Evolutionary conservation across 2,888 invertebrate genomes (phyloP), one percentile per base, ranked within the genome.

Genomic region (Phaedon cochleariae): DNA sequence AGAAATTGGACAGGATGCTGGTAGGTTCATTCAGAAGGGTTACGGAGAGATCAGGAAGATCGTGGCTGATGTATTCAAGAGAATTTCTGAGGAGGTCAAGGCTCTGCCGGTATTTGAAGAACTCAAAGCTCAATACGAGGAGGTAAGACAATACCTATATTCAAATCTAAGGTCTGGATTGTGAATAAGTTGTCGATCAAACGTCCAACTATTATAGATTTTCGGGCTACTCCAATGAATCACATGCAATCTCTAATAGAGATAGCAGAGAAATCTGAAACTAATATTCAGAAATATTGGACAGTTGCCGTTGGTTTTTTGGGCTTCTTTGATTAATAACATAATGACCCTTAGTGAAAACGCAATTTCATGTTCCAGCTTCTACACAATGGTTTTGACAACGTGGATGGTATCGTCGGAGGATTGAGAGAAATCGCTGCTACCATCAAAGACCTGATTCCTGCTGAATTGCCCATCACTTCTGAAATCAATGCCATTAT

Each of bases 401-500:
- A 90, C 0, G 86, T 89, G 0, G 90, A 91, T 7, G 86, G 87
- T 20, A 75, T 87, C 0, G 66, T 90, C 4, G 83, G 82, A 1
- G 79, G 89, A 0, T 65, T 90, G 10, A 84, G 86, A 37, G 89
- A 90, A 65, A 70, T 88, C 0, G 85, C 87, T 68, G 83, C 83
- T 1, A 84, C 87, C 2, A 58, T 91, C 18, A 87, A 88, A 51
- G 85, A 86, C 9, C 76, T 89, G 9, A 78, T 91, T 53, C 90
- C 91, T 4, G 89, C 90, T 0, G 85, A 86, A 0, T 64, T 74
- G 41, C 20, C 62, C 7, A 54, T 72, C 3, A 64, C 55, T 20
- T 20, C 62, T 20, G 92, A 93, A 77, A 79, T 89, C 3, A 86
- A 85, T 65, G 86, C 87, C 17, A 86, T 93, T 71, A 80, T 90